Evolutionary conservation across 2,797 vertebrate genomes (phyloP).

Genomic region (Echeneis naucrates): DNA sequence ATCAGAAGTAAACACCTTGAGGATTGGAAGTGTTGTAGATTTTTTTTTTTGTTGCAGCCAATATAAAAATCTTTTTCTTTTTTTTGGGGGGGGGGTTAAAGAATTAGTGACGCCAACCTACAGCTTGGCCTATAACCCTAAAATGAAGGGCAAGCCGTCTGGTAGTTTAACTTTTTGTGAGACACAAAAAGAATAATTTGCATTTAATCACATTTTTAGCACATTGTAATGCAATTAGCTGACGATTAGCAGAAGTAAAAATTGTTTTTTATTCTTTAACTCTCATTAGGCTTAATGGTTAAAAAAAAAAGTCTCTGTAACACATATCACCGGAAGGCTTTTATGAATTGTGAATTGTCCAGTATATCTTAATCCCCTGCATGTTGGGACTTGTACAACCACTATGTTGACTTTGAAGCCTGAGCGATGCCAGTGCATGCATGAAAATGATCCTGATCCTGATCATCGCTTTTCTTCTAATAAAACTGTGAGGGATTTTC

Average conservation of each 20-base stretch:
- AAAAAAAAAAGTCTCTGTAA: background rate
- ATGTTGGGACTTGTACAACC: background rate
- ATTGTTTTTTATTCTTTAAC: background rate
- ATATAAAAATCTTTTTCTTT: too few relatives aligned
- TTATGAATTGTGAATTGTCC: background rate
- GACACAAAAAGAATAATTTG: too few relatives aligned
- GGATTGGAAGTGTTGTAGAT: too few relatives aligned
- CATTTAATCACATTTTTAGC: background rate
- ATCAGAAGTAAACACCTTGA: too few relatives aligned
- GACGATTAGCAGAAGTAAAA: background rate
- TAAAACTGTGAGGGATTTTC: slow-evolving; percentile 10
- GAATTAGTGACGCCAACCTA: too few relatives aligned
- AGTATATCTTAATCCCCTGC: background rate
- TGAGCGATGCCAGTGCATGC: background rate
- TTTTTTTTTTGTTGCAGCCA: too few relatives aligned
- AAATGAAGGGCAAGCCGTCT: too few relatives aligned
- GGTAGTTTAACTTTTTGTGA: too few relatives aligned
- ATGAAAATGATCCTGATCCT: background rate
- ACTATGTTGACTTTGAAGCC: slow-evolving; percentile 2
- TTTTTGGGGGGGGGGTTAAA: too few relatives aligned
- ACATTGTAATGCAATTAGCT: too few relatives aligned
- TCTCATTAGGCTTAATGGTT: background rate
- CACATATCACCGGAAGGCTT: background rate
- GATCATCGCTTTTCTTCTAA: background rate
- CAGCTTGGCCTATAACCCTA: too few relatives aligned